These are phyloP conservation scores for Dasyurus viverrinus DNA, from an alignment of 2,113 vertebrate genomes.

Conservation along the genomic window DNA sequence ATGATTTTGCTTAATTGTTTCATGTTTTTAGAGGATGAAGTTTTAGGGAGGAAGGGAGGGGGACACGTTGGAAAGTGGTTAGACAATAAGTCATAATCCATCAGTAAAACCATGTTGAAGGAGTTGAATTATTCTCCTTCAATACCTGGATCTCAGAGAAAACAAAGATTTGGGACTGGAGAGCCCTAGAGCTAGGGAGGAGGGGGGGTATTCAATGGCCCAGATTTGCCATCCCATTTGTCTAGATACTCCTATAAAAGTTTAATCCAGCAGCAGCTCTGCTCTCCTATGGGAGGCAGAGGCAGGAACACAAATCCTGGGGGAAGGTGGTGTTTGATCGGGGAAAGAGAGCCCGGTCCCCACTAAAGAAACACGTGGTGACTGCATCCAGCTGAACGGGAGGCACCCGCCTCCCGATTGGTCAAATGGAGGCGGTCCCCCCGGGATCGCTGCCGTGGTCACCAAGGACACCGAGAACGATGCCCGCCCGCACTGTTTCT, in stretches of 20 bases:
- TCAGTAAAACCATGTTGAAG: background rate
- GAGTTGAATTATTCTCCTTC: background rate
- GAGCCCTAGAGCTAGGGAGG: background rate
- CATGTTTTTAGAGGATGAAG: background rate
- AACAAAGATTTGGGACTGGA: background rate
- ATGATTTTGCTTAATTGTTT: background rate
- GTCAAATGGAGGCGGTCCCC: too few relatives aligned
- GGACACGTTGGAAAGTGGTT: background rate
- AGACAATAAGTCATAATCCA: background rate
- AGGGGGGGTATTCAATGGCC: background rate
- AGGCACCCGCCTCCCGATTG: background rate
- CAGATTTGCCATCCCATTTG: background rate
- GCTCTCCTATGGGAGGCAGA: background rate
- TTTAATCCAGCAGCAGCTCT: background rate
- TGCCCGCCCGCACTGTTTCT: background rate
- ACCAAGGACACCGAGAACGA: background rate
- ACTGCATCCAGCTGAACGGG: background rate
- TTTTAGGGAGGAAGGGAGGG: background rate
- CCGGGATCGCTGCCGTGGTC: background rate
- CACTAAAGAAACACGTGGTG: background rate
- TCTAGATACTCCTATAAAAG: background rate
- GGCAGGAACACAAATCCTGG: background rate
- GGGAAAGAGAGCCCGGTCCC: background rate
- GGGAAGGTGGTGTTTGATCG: background rate
- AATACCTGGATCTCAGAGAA: background rate